These are phyloP conservation scores for Charadrius vociferus DNA, from an alignment of 2,113 vertebrate species.

Conservation along the genomic window DNA sequence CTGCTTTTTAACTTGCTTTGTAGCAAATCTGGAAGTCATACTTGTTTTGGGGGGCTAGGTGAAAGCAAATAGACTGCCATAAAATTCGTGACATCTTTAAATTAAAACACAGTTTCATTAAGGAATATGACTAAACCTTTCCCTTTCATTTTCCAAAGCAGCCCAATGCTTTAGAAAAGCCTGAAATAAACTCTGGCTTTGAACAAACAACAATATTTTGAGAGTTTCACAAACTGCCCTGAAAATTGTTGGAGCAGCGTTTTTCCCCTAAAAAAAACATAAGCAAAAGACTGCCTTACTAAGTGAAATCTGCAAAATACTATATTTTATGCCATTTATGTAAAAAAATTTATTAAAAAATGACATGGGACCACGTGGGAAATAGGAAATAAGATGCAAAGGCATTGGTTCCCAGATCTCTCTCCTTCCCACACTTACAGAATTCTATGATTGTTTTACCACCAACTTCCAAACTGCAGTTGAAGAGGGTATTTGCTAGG, in stretches of 20 bases:
- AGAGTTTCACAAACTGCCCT: background rate
- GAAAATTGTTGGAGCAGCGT: background rate
- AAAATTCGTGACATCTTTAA: conserved; percentile 35
- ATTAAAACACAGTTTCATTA: conserved; percentile 29
- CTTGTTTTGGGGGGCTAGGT: background rate
- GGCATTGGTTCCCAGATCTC: background rate
- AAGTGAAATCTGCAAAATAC: background rate
- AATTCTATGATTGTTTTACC: background rate
- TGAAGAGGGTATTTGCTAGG: background rate
- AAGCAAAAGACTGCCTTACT: background rate
- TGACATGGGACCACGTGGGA: background rate
- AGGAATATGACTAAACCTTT: background rate
- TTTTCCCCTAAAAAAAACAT: background rate
- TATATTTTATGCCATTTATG: background rate
- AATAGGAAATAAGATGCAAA: background rate
- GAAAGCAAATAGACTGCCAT: conserved; percentile 43
- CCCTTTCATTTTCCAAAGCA: background rate
- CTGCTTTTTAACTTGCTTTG: conserved; percentile 27
- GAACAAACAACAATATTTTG: background rate
- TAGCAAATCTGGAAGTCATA: conserved; percentile 39
- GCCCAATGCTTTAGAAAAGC: background rate
- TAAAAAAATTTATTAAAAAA: background rate
- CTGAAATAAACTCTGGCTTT: background rate
- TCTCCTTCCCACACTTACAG: background rate
- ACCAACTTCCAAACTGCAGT: background rate